Evolutionary conservation across 1,140 invertebrate species (phyloP).

Genomic region (Rhynchophorus ferrugineus): DNA sequence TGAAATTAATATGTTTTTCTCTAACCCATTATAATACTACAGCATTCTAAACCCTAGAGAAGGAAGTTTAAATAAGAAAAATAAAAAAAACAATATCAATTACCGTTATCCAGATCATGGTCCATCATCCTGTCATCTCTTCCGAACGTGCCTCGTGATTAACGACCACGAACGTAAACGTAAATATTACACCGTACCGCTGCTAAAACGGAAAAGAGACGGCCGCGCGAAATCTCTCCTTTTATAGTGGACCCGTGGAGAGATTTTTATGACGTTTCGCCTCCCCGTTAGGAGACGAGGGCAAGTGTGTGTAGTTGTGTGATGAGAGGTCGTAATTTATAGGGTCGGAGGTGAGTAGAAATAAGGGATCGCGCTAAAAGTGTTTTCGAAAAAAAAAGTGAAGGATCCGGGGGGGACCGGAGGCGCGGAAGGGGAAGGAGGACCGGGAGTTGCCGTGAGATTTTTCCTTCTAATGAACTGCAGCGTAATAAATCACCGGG

Average conservation of each 20-base stretch:
- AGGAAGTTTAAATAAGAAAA: too few relatives aligned
- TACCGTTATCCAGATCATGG: too few relatives aligned
- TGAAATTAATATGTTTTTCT: too few relatives aligned
- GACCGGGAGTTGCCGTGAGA: too few relatives aligned
- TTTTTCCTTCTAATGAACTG: neutral
- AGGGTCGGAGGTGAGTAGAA: constrained; percentile 20
- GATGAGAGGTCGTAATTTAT: constrained; percentile 25
- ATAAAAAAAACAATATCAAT: too few relatives aligned
- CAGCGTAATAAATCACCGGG: neutral
- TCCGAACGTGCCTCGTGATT: too few relatives aligned
- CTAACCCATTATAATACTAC: too few relatives aligned
- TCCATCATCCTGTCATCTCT: too few relatives aligned
- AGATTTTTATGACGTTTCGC: constrained; percentile 20
- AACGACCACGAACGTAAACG: too few relatives aligned
- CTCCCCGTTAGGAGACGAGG: constrained; percentile 11
- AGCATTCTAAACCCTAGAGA: too few relatives aligned
- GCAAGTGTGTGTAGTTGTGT: constrained; percentile 24
- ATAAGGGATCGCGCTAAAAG: constrained; percentile 5
- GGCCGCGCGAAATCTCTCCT: constrained; percentile 10
- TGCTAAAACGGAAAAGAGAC: neutral
- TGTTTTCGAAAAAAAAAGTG: neutral
- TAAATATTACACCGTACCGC: too few relatives aligned
- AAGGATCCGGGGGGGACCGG: too few relatives aligned
- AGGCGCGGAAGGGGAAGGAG: neutral
- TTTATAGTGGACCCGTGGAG: constrained; percentile 15